phyloP scores from a whole-genome alignment of 2,113 vertebrate species.

The Gymnocephalus cernua region DNA sequence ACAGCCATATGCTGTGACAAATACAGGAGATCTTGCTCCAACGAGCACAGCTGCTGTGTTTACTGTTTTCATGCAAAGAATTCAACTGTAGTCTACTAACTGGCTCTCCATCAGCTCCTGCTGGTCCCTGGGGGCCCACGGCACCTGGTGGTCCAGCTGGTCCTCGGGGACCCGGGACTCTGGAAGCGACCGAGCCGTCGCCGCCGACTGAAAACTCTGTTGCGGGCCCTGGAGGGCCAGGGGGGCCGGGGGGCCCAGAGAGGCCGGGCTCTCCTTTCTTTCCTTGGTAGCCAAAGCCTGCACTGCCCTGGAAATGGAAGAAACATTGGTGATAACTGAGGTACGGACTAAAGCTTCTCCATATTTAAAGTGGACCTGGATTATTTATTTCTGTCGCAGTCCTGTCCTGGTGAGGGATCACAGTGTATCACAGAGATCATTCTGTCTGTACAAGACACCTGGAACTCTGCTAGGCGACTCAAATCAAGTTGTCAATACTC shows the following conservation, averaged over 20 bases:
- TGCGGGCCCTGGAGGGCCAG: constrained; percentile 78
- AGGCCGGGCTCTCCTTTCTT: constrained; percentile 89
- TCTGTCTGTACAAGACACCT: background rate
- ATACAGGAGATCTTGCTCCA: background rate
- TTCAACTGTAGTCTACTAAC: constrained; percentile 79
- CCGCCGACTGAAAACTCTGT: constrained; percentile 51
- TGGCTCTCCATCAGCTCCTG: constrained; percentile 89
- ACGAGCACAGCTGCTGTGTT: background rate
- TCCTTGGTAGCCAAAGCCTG: constrained; percentile 90
- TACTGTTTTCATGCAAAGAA: background rate
- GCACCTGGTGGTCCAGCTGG: constrained; percentile 83
- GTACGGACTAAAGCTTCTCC: background rate
- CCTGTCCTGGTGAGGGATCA: background rate
- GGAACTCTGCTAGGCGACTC: background rate
- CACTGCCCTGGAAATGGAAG: constrained; percentile 82
- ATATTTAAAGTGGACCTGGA: background rate
- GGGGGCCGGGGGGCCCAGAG: constrained; percentile 78
- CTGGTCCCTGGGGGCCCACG: constrained; percentile 81
- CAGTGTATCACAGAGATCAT: background rate
- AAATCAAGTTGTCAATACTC: background rate
- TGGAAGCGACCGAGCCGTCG: constrained; percentile 69
- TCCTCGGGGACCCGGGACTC: constrained; percentile 80
- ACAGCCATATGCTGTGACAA: background rate
- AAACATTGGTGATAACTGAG: background rate
- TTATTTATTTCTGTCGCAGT: background rate